A percentile compares a stretch with the other conserved stretches of the same genome.
Evolutionary conservation across 2,888 invertebrate species (phyloP).

Genomic region (Parnassius mnemosyne): DNA sequence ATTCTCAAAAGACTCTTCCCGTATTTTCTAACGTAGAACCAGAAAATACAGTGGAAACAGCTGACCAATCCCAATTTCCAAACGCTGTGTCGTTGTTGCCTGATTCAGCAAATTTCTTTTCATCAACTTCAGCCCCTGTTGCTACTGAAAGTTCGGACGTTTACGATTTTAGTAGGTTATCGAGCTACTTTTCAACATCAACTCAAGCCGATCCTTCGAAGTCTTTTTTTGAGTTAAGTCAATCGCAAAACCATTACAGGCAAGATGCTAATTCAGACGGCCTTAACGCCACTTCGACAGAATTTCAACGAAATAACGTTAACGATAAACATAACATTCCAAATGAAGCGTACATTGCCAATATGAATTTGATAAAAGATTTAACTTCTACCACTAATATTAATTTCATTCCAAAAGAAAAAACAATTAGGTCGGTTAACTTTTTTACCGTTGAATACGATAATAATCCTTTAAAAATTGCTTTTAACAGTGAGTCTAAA

Average conservation of each 20-base stretch:
- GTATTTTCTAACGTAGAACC: constrained; percentile 1
- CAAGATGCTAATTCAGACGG: constrained; percentile 33
- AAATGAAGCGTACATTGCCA: constrained; percentile 38
- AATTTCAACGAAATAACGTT: constrained; percentile 23
- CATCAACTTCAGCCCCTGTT: constrained; percentile 31
- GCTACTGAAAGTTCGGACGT: constrained; percentile 36
- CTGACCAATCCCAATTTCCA: constrained; percentile 26
- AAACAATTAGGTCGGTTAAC: constrained; percentile 54
- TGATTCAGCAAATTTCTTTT: constrained; percentile 61
- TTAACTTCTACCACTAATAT: constrained; percentile 54
- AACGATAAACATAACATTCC: constrained; percentile 39
- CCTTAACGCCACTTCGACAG: constrained; percentile 28
- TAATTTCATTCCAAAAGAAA: constrained; percentile 42
- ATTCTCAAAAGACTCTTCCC: constrained; percentile 7
- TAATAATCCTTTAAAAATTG: constrained; percentile 29
- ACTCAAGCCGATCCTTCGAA: constrained; percentile 61
- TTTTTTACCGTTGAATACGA: constrained; percentile 63
- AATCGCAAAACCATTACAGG: constrained; percentile 69
- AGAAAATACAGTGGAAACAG: constrained; percentile 16
- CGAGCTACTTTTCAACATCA: constrained; percentile 66
- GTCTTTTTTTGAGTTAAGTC: constrained; percentile 77
- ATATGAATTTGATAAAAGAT: constrained; percentile 55
- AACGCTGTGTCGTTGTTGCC: constrained; percentile 33
- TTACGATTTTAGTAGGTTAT: constrained; percentile 56
- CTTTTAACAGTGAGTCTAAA: neutral